Evolutionary conservation across 2,113 vertebrate species (phyloP).

Genomic region (Centropristis striata): DNA sequence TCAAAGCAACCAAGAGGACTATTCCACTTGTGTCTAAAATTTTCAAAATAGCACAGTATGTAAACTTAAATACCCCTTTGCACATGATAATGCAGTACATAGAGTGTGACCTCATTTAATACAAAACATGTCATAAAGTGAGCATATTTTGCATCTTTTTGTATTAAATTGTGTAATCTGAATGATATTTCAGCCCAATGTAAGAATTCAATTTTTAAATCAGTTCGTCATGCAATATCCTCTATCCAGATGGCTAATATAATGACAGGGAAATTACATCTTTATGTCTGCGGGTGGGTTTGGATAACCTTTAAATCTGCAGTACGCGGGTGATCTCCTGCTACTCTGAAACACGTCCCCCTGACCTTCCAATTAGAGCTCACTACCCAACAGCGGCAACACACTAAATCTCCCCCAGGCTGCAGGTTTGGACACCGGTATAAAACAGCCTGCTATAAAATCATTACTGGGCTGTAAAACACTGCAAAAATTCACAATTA

Average conservation of each 20-base stretch:
- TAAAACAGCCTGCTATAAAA: constrained; percentile 81
- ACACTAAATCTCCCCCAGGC: constrained; percentile 80
- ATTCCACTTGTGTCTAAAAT: constrained; percentile 2
- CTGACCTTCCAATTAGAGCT: constrained; percentile 84
- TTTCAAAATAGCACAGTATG: constrained; percentile 24
- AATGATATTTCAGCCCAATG: constrained; percentile 19
- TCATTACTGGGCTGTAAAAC: constrained; percentile 80
- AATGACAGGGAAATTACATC: constrained; percentile 70
- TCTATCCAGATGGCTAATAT: constrained; percentile 59
- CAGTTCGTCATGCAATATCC: constrained; percentile 29
- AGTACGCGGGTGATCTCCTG: constrained; percentile 77
- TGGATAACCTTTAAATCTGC: constrained; percentile 91
- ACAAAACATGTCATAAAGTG: not conserved
- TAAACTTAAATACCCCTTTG: constrained; percentile 10
- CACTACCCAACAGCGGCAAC: constrained; percentile 68
- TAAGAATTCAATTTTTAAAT: constrained; percentile 39
- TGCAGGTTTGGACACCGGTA: constrained; percentile 75
- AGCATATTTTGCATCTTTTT: constrained; percentile 13
- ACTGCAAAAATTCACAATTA: constrained; percentile 77
- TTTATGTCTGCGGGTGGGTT: constrained; percentile 82
- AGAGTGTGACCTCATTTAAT: not conserved
- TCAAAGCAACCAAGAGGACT: constrained; percentile 40
- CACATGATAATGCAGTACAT: not conserved
- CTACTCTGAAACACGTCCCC: constrained; percentile 78
- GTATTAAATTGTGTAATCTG: not conserved